These are phyloP conservation scores for Ifrita kowaldi DNA, from an alignment of 2,113 vertebrate genomes.

Conservation along the genomic window DNA sequence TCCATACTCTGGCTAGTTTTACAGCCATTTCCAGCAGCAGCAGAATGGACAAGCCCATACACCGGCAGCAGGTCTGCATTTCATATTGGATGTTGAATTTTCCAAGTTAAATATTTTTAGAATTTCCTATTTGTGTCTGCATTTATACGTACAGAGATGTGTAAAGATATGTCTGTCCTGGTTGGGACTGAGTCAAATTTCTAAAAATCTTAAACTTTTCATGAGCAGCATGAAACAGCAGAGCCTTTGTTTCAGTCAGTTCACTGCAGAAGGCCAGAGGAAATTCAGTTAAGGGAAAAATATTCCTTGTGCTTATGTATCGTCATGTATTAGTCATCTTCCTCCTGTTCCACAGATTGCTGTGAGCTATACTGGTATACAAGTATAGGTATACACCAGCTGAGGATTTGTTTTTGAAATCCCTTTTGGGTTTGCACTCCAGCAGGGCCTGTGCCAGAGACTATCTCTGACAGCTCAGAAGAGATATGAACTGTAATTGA, in stretches of 20 bases:
- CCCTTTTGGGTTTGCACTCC: constrained; percentile 9
- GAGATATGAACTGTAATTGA: constrained; percentile 44
- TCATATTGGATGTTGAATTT: neutral
- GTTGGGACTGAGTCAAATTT: neutral
- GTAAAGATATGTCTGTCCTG: neutral
- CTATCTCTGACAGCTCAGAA: constrained; percentile 36
- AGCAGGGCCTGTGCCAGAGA: constrained; percentile 13
- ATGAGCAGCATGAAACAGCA: neutral
- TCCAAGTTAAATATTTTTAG: neutral
- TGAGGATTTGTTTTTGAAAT: constrained; percentile 38
- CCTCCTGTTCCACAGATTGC: neutral
- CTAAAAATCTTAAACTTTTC: neutral
- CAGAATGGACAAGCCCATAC: neutral
- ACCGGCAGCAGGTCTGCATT: neutral
- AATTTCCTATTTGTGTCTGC: neutral
- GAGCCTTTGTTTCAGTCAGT: constrained; percentile 5
- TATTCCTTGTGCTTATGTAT: neutral
- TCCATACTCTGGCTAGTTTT: neutral
- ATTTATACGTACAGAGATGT: neutral
- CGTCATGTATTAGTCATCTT: neutral
- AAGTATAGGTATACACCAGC: neutral
- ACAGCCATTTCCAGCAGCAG: neutral
- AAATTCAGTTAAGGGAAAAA: constrained; percentile 34
- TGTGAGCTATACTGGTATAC: neutral
- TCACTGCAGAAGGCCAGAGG: neutral